These are phyloP conservation scores for Zaprionus capensis DNA, from an alignment of 1,140 invertebrate species.

Conservation along the genomic window DNA sequence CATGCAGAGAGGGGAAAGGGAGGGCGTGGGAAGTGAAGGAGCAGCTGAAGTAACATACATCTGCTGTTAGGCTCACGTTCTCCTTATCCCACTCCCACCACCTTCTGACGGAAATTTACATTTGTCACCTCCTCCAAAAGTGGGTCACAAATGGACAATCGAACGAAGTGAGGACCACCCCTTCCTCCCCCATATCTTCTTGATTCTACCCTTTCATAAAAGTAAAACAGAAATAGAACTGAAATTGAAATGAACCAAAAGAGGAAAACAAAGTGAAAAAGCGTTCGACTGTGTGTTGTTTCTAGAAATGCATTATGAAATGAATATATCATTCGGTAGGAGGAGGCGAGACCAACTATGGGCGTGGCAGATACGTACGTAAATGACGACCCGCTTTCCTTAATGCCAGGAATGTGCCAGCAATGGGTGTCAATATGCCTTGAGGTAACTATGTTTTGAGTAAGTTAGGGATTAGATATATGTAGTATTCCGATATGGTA, in stretches of 20 bases:
- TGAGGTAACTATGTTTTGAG: too few relatives aligned
- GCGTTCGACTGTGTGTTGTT: slow-evolving; percentile 5
- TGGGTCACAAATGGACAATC: slow-evolving; percentile 48
- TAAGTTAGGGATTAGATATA: too few relatives aligned
- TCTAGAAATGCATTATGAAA: slow-evolving; percentile 30
- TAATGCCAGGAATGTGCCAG: background rate
- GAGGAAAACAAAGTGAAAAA: background rate
- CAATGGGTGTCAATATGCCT: background rate
- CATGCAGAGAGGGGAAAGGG: background rate
- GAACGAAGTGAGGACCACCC: background rate
- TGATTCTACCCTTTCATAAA: background rate
- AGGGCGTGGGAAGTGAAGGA: background rate
- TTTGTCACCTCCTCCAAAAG: slow-evolving; percentile 47
- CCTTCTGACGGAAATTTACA: slow-evolving; percentile 35
- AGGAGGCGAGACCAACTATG: background rate
- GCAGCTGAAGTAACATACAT: background rate
- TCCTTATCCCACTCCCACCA: background rate
- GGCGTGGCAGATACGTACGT: background rate
- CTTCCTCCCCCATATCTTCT: background rate
- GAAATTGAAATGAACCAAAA: slow-evolving; percentile 15
- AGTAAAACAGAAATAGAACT: slow-evolving; percentile 15
- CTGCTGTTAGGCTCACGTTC: background rate
- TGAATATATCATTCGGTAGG: background rate
- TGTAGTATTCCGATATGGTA: too few relatives aligned
- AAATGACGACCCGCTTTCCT: background rate